These are phyloP conservation scores for Pseudomyrmex sp. DNA, from an alignment of 1,140 invertebrate species.

Conservation along the genomic window DNA sequence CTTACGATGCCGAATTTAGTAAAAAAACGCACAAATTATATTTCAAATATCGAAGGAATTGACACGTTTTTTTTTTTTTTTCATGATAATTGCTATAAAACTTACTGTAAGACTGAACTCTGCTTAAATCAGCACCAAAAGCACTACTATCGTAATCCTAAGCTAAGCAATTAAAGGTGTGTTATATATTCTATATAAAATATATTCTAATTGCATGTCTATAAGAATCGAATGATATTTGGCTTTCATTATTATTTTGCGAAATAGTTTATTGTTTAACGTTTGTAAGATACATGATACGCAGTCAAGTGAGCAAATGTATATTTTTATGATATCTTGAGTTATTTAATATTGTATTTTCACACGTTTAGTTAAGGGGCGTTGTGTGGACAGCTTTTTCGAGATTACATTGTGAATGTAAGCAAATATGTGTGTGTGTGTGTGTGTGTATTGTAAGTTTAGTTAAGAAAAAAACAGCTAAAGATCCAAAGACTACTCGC, in stretches of 20 bases:
- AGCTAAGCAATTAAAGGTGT: not conserved
- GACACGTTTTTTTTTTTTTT: not conserved
- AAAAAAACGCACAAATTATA: constrained; percentile 45
- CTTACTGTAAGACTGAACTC: constrained; percentile 33
- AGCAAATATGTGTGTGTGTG: not conserved
- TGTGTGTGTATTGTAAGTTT: constrained; percentile 2
- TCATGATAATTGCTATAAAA: not conserved
- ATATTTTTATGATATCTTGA: constrained; percentile 28
- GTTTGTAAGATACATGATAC: too few relatives aligned
- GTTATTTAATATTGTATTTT: constrained; percentile 25
- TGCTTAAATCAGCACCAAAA: not conserved
- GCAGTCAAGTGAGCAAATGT: not conserved
- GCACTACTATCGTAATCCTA: not conserved
- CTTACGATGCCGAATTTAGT: not conserved
- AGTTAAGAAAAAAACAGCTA: constrained; percentile 69
- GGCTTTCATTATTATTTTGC: constrained; percentile 2
- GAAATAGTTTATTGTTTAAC: too few relatives aligned
- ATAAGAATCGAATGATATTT: not conserved
- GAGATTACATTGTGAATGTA: not conserved
- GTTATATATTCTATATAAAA: not conserved
- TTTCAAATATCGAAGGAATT: constrained; percentile 25
- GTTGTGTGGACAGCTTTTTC: not conserved
- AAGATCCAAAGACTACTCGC: constrained; percentile 75
- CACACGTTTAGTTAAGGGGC: not conserved
- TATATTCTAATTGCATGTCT: not conserved